Percentiles rank a stretch among this genome's conserved stretches.
These are phyloP conservation scores for Tortricodes alternella DNA, from an alignment of 2,888 invertebrate genomes.

Conservation along the genomic window DNA sequence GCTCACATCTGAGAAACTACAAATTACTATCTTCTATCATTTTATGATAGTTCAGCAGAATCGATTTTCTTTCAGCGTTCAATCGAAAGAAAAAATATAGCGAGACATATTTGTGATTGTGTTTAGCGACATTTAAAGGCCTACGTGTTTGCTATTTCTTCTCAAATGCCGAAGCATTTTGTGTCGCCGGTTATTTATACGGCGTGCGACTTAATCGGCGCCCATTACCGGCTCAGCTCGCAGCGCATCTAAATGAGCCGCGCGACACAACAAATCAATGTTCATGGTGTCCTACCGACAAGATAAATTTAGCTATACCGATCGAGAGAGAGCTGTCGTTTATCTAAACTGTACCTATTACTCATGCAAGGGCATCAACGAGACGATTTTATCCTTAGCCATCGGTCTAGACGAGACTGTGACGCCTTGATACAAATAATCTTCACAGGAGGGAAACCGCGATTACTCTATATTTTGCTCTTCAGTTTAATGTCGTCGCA, in stretches of 20 bases:
- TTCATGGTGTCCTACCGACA: conserved; percentile 25
- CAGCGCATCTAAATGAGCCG: conserved; percentile 55
- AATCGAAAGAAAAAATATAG: background rate
- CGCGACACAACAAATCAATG: conserved; percentile 42
- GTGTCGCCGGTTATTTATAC: conserved; percentile 54
- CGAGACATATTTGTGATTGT: background rate
- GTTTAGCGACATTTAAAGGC: conserved; percentile 16
- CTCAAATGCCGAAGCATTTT: conserved; percentile 47
- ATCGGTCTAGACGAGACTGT: conserved; percentile 39
- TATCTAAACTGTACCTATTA: conserved; percentile 17
- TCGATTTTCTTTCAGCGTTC: background rate
- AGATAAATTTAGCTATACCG: conserved; percentile 31
- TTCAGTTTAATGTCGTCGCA: conserved; percentile 3
- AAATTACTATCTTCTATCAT: too few species aligned
- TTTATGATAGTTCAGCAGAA: too few species aligned
- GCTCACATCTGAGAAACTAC: too few species aligned
- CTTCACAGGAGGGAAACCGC: conserved; percentile 32
- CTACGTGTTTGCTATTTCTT: conserved; percentile 51
- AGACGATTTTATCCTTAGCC: conserved; percentile 20
- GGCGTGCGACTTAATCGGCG: conserved; percentile 51
- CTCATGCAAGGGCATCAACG: conserved; percentile 17
- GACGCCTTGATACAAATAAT: conserved; percentile 39
- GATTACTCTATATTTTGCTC: conserved; percentile 32
- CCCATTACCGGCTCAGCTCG: conserved; percentile 50
- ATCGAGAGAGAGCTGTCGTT: conserved; percentile 15